Conservation (phyloP, 2,888 invertebrate species). For the Polydrusus pterygomalis region DNA sequence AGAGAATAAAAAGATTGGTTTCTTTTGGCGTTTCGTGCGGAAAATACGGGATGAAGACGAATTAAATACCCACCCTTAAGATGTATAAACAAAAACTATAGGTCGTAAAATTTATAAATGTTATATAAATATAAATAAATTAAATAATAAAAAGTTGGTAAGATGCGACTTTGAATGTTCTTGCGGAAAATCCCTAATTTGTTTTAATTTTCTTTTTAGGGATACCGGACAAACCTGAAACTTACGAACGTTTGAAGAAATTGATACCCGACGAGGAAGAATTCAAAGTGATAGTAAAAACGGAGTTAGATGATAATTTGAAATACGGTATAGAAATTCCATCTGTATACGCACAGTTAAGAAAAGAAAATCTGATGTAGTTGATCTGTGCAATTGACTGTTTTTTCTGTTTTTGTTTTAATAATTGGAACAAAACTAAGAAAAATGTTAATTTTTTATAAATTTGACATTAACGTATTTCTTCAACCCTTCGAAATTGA, state of each 20-base stretch:
- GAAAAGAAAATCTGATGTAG: constrained; percentile 48
- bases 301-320: constrained; percentile 39
- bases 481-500: no score
- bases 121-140: no score
- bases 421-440: not conserved
- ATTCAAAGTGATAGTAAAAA: constrained; percentile 57
- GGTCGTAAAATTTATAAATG: no score
- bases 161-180: no score
- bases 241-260: constrained; percentile 47
- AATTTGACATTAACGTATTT: not conserved
- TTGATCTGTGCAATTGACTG: not conserved
- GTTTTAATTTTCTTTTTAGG: constrained; percentile 54
- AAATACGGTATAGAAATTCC: constrained; percentile 61
- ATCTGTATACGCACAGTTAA: constrained; percentile 55
- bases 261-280: constrained; percentile 55
- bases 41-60: no score
- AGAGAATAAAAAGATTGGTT: no score
- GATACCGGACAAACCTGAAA: constrained; percentile 48
- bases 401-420: constrained; percentile 20
- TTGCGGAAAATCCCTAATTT: not conserved
- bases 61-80: no score
- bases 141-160: no score
- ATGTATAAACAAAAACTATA: no score
- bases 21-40: no score
- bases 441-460: not conserved